These are phyloP conservation scores for Arge pagana DNA, from an alignment of 2,888 invertebrate genomes.

Conservation along the genomic window DNA sequence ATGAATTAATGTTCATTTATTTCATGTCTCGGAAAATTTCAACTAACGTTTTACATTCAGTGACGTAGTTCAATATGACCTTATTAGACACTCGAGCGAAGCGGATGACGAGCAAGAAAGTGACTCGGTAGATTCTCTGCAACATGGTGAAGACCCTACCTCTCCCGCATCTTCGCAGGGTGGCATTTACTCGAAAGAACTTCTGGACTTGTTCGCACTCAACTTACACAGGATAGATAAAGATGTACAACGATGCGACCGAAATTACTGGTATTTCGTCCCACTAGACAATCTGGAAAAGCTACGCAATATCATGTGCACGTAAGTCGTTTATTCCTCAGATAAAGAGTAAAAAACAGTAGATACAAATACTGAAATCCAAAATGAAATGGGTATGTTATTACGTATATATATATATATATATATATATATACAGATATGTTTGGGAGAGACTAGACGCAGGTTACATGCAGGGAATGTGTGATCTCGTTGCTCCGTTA, in stretches of 20 bases:
- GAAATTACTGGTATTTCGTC: conserved; percentile 92
- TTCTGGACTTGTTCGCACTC: conserved; percentile 81
- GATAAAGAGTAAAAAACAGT: not conserved
- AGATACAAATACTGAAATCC: not conserved
- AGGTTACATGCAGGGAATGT: conserved; percentile 98
- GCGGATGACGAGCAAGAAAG: conserved; percentile 57
- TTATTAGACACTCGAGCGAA: conserved; percentile 45
- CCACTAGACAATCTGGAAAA: conserved; percentile 84
- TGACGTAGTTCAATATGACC: conserved; percentile 45
- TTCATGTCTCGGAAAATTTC: too few species aligned
- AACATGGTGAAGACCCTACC: conserved; percentile 52
- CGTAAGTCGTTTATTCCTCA: conserved; percentile 64
- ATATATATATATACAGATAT: conserved; percentile 67
- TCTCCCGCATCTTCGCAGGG: conserved; percentile 92
- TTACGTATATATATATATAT: not conserved
- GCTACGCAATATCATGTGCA: conserved; percentile 93
- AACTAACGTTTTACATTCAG: conserved; percentile 20
- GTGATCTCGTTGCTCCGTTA: conserved; percentile 91
- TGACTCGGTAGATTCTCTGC: conserved; percentile 36
- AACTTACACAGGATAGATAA: conserved; percentile 96
- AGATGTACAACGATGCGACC: conserved; percentile 93
- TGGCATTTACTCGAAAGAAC: conserved; percentile 78
- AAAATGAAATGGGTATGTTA: too few species aligned
- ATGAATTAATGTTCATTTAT: not conserved
- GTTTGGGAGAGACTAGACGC: conserved; percentile 94